Evolutionary conservation across 1,140 invertebrate genomes (phyloP), one percentile per base, ranked within the genome.

Genomic region (Ruditapes philippinarum): DNA sequence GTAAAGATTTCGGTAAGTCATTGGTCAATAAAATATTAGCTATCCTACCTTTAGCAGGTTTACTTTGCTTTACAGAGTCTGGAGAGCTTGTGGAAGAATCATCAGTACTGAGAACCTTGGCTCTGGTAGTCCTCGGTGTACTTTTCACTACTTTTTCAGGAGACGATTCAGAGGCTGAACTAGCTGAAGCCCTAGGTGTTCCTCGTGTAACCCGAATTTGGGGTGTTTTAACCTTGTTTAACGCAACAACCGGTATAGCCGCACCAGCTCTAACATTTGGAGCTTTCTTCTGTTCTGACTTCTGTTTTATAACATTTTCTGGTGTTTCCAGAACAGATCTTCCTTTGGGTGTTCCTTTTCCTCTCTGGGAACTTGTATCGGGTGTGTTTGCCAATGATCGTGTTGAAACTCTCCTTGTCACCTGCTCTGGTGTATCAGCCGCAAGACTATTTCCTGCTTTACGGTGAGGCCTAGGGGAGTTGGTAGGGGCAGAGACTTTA

Each of bases 241-340:
- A 40, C 38, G 5, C 36, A 25, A 74, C 70, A 40, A 42, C 70
- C 1, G 70, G 70, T 4, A 17, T 70, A 31, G 62, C n/a, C 7
- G 28, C 3, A 28, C 70, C 25, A 25, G 70, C 25, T 3, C 22
- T 5, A 1, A 28, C 28, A 28, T 12, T 33, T 19, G 12, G 12
- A 17, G 28, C 14, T 70, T 70, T 38, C 65, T 40, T 38, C 22
- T 14, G 38, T 40, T 38, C 33, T 1, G 36, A 12, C 22, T 68
- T 83, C 19, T 68, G 38, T 12, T 31, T 42, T 5, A 22, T 2
- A 45, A n/a, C 28, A 74, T 33, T 19, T 28, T 85, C 82, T 31
- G 82, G 82, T 54, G 82, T 85, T 12, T 85, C 70, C 3, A 49
- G 38, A 11, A 85, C 49, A 54, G 82, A 85, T n/a, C 19, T 49